Evolutionary conservation across 2,888 invertebrate genomes (phyloP).

Genomic region (Lathronympha strigana): DNA sequence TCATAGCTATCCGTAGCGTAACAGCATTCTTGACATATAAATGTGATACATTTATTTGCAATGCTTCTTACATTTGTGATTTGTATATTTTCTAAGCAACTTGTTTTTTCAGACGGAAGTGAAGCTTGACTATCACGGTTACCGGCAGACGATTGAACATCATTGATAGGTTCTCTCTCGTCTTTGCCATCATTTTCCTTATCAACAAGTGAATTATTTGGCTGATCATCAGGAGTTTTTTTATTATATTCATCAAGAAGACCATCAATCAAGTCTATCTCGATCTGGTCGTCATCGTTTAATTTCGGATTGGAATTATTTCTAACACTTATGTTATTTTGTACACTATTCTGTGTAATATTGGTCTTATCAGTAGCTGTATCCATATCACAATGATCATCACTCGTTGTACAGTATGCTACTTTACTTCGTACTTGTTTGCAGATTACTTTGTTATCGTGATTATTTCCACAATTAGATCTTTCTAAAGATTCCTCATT

Average conservation of each 20-base stretch:
- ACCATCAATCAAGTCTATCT: slow-evolving; percentile 9
- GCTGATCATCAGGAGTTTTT: neutral
- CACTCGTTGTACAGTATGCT: neutral
- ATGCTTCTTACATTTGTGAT: slow-evolving; percentile 17
- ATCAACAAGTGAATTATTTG: neutral
- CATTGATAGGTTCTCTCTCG: neutral
- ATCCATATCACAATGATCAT: neutral
- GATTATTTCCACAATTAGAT: neutral
- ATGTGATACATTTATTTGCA: neutral
- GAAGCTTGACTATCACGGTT: neutral
- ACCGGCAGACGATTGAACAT: neutral
- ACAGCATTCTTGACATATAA: slow-evolving; percentile 15
- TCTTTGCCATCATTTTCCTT: neutral
- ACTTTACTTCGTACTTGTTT: neutral
- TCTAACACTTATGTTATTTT: neutral
- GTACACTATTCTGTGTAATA: neutral
- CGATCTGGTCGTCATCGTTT: slow-evolving; percentile 1
- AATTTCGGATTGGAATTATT: neutral
- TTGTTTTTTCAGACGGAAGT: neutral
- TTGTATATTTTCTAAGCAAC: slow-evolving; percentile 21
- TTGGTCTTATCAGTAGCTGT: neutral
- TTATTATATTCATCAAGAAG: slow-evolving; percentile 4
- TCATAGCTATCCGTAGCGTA: slow-evolving; percentile 14
- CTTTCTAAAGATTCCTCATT: neutral
- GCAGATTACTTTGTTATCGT: too few relatives aligned